Percentiles rank a stretch among this genome's conserved stretches.
phyloP scores from a whole-genome alignment of 2,797 vertebrate species.

The Ispidina lecontei region DNA sequence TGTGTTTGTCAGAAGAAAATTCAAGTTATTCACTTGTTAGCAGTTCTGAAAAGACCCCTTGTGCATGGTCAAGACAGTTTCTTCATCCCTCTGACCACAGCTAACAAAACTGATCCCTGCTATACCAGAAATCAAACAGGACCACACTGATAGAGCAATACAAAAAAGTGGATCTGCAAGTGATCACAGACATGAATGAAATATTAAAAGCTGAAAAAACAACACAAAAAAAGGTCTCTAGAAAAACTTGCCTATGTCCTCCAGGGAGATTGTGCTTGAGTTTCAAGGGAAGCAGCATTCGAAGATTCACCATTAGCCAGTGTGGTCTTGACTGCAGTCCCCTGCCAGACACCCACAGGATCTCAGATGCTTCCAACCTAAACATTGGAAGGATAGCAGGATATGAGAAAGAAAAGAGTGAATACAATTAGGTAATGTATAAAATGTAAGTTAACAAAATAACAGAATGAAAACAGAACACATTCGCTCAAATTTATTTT shows the following conservation, averaged over 20 bases:
- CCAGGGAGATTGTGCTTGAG: neutral
- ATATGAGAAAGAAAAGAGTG: neutral
- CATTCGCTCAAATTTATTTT: neutral
- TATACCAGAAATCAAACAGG: neutral
- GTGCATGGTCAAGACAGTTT: neutral
- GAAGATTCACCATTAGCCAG: neutral
- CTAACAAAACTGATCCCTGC: neutral
- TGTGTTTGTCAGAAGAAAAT: neutral
- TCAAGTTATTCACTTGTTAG: neutral
- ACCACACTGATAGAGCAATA: neutral
- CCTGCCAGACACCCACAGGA: neutral
- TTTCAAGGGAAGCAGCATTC: neutral
- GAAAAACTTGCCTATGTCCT: neutral
- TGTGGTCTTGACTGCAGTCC: neutral
- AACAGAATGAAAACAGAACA: neutral
- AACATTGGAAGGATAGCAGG: neutral
- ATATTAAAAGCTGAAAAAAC: neutral
- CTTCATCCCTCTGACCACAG: neutral
- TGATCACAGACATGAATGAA: neutral
- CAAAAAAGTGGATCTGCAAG: neutral
- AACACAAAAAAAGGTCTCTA: neutral
- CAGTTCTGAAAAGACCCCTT: neutral
- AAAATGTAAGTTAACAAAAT: neutral
- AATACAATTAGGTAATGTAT: neutral
- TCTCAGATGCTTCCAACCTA: neutral